Base-by-base conservation (phyloP, 2,113 vertebrate genomes). In the Macrotus californicus region DNA sequence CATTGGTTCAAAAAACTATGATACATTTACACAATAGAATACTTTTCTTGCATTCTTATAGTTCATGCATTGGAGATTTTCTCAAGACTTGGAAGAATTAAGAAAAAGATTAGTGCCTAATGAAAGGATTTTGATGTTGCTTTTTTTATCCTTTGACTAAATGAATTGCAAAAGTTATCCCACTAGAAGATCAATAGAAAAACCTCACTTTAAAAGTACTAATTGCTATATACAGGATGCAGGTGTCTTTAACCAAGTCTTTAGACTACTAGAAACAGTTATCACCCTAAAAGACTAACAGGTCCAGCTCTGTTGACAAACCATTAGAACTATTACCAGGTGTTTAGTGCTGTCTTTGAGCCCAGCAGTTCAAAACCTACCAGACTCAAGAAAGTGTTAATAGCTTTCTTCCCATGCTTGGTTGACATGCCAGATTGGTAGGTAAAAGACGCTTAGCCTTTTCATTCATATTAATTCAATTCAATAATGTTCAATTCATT, bases 331-430 rank as follows among this genome's bases (percentile, higher is more conserved):
- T 69, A 75, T 83, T 86, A 73, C 91, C 96, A 95, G 91, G 96
- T 96, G 94, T 94, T 97, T 96, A 97, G 91, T 95, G 94, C 87
- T 90, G 91, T 93, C 94, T 95, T 95, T 93, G 96, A 93, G 61
- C 75, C 31, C 11, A 70, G 41, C 52, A 88, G 91, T 96, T 96
- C 92, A 91, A 90, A 96, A 54, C 61, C 36, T 82, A 86, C 87
- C 84, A 81, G 72, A 92, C 43, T 87, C 72, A 86, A 77, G 7
- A 77, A 94, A 95, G 96, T 92, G 96, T 96, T 94, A 97, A 96
- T 85, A 94, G 94, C 94, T 94, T 81, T 94, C 72, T 88, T 96
- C 93, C 96, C 96, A 97, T 2, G 52, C 94, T 96, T 91, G 92
- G 95, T 82, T 96, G 77, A 70, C 72, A 77, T 85, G 85, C 90